Conservation (phyloP, 1,140 invertebrate genomes). For the Brachionus angularis region DNA sequence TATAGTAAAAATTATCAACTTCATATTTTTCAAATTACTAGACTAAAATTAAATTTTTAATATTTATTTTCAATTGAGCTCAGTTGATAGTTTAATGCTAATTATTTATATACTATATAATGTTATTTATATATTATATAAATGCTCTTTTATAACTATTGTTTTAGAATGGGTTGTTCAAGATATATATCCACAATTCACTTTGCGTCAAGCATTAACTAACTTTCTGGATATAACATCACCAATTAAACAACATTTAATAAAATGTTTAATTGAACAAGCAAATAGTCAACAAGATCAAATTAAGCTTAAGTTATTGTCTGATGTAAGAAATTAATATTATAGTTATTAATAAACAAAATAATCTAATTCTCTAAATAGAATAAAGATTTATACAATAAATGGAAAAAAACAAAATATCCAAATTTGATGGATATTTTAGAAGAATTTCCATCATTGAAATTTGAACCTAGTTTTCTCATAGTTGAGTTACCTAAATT, state of each 20-base stretch:
- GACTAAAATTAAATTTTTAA: too few relatives aligned
- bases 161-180: constrained; percentile 75
- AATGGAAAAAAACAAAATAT: constrained; percentile 84
- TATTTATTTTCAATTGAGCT: too few relatives aligned
- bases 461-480: constrained; percentile 74
- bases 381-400: constrained; percentile 64
- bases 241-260: constrained; percentile 77
- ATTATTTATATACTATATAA: too few relatives aligned
- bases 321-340: not conserved
- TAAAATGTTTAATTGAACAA: constrained; percentile 74
- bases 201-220: constrained; percentile 71
- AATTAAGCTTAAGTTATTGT: constrained; percentile 67
- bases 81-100: too few relatives aligned
- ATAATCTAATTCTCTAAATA: not conserved
- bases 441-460: constrained; percentile 86
- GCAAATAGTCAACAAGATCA: constrained; percentile 71
- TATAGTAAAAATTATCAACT: too few relatives aligned
- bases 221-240: constrained; percentile 86
- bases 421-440: constrained; percentile 91
- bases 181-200: constrained; percentile 76
- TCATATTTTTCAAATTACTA: too few relatives aligned
- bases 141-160: too few relatives aligned
- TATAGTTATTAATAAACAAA: too few relatives aligned
- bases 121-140: too few relatives aligned
- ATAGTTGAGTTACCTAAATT: constrained; percentile 76